phyloP scores from a whole-genome alignment of 2,797 vertebrate genomes.

The Cuculus canorus region DNA sequence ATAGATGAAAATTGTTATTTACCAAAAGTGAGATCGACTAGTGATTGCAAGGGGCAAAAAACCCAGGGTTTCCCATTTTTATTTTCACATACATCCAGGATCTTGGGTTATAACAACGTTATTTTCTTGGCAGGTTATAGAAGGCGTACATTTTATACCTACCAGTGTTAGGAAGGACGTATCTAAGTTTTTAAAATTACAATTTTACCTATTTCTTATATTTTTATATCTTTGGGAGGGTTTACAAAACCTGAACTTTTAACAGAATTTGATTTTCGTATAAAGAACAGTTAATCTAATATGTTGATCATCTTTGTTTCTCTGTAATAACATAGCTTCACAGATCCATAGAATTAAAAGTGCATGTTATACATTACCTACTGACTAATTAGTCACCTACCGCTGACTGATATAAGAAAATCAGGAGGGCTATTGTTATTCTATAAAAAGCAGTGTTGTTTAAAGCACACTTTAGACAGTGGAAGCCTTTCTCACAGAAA shows the following conservation, averaged over 20 bases:
- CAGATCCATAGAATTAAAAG: neutral
- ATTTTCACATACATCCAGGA: neutral
- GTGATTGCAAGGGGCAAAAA: neutral
- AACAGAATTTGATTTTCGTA: neutral
- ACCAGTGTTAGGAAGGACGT: neutral
- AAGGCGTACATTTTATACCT: neutral
- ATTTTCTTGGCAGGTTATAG: neutral
- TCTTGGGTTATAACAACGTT: neutral
- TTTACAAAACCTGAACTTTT: neutral
- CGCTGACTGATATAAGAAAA: neutral
- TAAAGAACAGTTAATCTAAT: neutral
- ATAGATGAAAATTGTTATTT: neutral
- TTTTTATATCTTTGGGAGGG: neutral
- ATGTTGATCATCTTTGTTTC: neutral
- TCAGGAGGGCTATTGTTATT: neutral
- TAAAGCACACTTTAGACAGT: slow-evolving; percentile 14
- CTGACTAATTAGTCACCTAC: neutral
- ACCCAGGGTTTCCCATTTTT: neutral
- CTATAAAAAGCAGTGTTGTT: neutral
- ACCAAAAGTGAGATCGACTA: neutral
- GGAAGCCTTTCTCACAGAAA: neutral
- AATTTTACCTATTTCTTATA: neutral
- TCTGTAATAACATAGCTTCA: neutral
- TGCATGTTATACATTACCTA: neutral
- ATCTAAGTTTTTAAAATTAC: neutral